Evolutionary conservation across 2,113 vertebrate genomes (phyloP).

Genomic region (Buteo buteo): DNA sequence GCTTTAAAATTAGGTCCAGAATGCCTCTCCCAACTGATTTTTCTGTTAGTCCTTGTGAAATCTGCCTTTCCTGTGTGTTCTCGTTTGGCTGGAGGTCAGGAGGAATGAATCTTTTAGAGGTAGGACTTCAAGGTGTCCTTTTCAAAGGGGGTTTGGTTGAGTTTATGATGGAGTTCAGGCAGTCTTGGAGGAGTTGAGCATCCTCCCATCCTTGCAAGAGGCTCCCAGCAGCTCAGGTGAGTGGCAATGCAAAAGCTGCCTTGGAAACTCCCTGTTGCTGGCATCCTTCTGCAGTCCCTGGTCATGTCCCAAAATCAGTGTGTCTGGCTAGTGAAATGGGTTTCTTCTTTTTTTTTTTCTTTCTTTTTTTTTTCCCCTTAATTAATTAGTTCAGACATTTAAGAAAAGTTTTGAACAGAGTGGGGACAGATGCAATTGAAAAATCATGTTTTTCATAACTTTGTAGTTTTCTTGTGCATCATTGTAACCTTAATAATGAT

Average conservation of each 20-base stretch:
- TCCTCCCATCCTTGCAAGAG: neutral
- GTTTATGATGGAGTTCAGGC: neutral
- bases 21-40: neutral
- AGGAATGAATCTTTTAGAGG: neutral
- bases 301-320: neutral
- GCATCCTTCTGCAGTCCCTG: neutral
- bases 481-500: conserved; percentile 39
- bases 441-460: neutral
- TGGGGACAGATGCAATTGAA: neutral
- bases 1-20: neutral
- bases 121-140: neutral
- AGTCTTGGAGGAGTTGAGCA: neutral
- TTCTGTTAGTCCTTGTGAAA: neutral
- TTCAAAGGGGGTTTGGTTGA: neutral
- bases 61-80: neutral
- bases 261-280: neutral
- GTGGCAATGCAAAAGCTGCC: neutral
- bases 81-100: neutral
- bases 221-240: neutral
- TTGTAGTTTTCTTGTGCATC: neutral
- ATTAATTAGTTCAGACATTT: neutral
- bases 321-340: neutral
- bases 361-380: neutral
- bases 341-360: neutral
- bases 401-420: neutral